Conservation (phyloP, 2,113 vertebrate genomes). For the Pseudorhombus dupliciocellatus region DNA sequence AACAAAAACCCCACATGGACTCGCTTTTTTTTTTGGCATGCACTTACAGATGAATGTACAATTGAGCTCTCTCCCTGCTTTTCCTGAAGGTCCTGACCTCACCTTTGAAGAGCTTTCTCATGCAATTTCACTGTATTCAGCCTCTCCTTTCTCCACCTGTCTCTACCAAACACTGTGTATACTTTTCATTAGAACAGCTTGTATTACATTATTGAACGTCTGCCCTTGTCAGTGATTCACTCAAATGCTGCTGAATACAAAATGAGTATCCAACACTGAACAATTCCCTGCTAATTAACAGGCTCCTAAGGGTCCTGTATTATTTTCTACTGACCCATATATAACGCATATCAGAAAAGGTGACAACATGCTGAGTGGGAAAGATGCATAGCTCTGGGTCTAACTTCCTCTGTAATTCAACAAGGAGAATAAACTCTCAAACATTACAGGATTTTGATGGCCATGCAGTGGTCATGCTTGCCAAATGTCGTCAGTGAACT, state of each 20-base stretch:
- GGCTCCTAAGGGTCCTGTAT: not conserved
- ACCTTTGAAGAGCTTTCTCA: conserved; percentile 37
- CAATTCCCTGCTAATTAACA: conserved; percentile 32
- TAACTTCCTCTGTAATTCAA: conserved; percentile 10
- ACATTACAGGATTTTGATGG: conserved; percentile 18
- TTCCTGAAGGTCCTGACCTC: conserved; percentile 15
- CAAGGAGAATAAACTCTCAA: conserved; percentile 14
- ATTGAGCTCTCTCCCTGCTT: not conserved
- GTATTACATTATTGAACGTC: conserved; percentile 48
- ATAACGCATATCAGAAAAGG: conserved; percentile 13
- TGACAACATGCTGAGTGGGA: not conserved
- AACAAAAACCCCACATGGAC: not conserved
- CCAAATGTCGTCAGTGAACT: conserved; percentile 15
- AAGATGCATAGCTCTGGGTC: not conserved
- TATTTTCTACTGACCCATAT: conserved; percentile 30
- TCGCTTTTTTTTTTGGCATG: not conserved
- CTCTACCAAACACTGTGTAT: conserved; percentile 10
- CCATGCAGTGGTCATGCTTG: conserved; percentile 27
- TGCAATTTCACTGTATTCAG: conserved; percentile 16
- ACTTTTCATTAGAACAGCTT: conserved; percentile 45
- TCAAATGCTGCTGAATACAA: conserved; percentile 44
- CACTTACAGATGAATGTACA: not conserved
- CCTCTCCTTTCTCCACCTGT: conserved; percentile 12
- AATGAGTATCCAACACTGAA: conserved; percentile 40
- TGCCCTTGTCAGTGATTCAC: conserved; percentile 50